phyloP scores from a whole-genome alignment of 2,113 vertebrate species.

The Bagarius yarrelli region DNA sequence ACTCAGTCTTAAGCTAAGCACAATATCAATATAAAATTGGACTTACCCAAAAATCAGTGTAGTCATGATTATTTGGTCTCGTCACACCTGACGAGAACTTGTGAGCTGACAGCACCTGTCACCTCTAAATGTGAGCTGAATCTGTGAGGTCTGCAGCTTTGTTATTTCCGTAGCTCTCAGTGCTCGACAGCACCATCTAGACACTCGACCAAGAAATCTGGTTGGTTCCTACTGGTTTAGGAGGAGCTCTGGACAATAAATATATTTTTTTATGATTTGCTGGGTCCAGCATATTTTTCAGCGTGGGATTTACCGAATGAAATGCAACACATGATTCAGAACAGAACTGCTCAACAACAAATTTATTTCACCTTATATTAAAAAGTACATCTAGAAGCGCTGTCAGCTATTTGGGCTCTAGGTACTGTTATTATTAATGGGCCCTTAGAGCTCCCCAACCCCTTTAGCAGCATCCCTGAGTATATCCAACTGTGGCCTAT shows the following conservation, averaged over 20 bases:
- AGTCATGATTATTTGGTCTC: constrained; percentile 15
- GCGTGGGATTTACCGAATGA: not conserved
- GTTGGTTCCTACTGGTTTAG: constrained; percentile 37
- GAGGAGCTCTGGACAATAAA: constrained; percentile 19
- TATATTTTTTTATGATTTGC: not conserved
- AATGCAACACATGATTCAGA: not conserved
- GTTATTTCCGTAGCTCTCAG: constrained; percentile 21
- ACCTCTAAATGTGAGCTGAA: constrained; percentile 41
- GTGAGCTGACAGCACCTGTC: constrained; percentile 39
- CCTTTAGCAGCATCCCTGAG: too few relatives aligned
- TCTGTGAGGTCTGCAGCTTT: constrained; percentile 43
- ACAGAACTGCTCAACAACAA: not conserved
- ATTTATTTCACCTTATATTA: not conserved
- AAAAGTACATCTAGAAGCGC: not conserved
- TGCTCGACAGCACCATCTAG: constrained; percentile 56
- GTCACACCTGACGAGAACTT: constrained; percentile 24
- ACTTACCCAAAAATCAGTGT: constrained; percentile 35
- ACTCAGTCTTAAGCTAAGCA: not conserved
- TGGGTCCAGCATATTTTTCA: not conserved
- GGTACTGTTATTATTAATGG: too few relatives aligned
- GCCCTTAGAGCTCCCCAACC: too few relatives aligned
- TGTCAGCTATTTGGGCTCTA: too few relatives aligned
- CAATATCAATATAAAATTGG: not conserved
- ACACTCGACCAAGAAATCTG: constrained; percentile 39
- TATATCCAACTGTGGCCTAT: not conserved